These are phyloP conservation scores for Gastracanthus pulcherrimus DNA, from an alignment of 2,888 invertebrate genomes.

Conservation along the genomic window DNA sequence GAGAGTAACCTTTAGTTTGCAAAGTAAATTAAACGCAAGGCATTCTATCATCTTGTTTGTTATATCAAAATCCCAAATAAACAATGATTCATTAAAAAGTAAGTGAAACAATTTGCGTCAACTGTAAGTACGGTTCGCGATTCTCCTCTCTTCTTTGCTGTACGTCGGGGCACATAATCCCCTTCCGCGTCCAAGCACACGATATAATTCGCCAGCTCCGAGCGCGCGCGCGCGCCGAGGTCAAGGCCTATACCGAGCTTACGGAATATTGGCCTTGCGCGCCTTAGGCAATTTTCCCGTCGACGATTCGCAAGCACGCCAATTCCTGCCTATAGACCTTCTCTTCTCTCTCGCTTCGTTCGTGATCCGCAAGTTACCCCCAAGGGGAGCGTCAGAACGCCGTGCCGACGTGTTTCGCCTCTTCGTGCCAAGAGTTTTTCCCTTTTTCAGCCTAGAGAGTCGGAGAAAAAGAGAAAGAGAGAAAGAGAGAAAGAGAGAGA, in stretches of 20 bases:
- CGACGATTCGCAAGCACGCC: slow-evolving; percentile 33
- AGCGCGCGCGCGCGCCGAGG: not conserved
- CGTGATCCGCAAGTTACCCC: not conserved
- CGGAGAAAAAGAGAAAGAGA: too few relatives aligned
- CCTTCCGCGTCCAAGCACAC: not conserved
- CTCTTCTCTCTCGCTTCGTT: not conserved
- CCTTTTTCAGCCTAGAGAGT: not conserved
- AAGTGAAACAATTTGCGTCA: not conserved
- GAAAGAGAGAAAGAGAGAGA: too few relatives aligned
- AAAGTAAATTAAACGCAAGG: too few relatives aligned
- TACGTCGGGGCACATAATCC: not conserved
- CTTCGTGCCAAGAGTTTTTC: not conserved
- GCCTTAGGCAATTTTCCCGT: slow-evolving; percentile 28
- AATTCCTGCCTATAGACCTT: slow-evolving; percentile 6
- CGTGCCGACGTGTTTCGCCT: not conserved
- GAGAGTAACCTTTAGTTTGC: too few relatives aligned
- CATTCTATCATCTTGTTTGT: too few relatives aligned
- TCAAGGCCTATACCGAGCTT: slow-evolving; percentile 31
- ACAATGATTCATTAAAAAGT: not conserved
- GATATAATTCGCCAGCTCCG: slow-evolving; percentile 16
- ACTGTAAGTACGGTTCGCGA: not conserved
- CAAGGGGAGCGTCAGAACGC: not conserved
- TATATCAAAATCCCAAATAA: too few relatives aligned
- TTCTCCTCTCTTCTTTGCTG: not conserved
- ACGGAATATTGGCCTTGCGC: slow-evolving; percentile 15